These are phyloP conservation scores for Cotesia typhae DNA, from an alignment of 1,140 invertebrate species.

Conservation along the genomic window DNA sequence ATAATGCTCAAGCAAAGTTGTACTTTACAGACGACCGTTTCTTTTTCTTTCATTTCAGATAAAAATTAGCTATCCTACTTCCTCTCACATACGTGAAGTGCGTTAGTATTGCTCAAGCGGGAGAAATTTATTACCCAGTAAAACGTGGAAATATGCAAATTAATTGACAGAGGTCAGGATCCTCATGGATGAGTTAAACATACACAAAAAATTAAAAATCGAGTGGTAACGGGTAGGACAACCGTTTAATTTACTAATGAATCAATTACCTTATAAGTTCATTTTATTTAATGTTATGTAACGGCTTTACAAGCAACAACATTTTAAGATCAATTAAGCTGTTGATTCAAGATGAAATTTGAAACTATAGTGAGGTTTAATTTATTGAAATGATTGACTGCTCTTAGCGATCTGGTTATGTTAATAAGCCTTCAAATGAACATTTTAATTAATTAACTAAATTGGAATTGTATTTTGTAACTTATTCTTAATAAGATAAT, in stretches of 20 bases:
- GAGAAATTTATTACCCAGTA: slow-evolving; percentile 60
- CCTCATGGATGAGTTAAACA: slow-evolving; percentile 46
- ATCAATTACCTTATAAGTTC: slow-evolving; percentile 41
- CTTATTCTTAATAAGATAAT: no score
- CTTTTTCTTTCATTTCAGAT: slow-evolving; percentile 34
- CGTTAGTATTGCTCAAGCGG: slow-evolving; percentile 57
- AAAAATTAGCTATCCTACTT: slow-evolving; percentile 25
- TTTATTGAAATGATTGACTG: background rate
- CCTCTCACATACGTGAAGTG: slow-evolving; percentile 33
- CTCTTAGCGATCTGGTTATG: no score
- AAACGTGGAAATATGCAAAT: slow-evolving; percentile 62
- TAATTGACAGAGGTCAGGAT: slow-evolving; percentile 62
- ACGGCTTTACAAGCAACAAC: slow-evolving; percentile 8
- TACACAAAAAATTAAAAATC: slow-evolving; percentile 3
- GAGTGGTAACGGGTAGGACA: slow-evolving; percentile 11
- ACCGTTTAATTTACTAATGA: slow-evolving; percentile 37
- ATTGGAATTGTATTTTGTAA: no score
- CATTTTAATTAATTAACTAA: no score
- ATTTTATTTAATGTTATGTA: slow-evolving; percentile 2
- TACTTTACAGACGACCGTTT: background rate
- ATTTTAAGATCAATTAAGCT: slow-evolving; percentile 37
- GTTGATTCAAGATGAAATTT: slow-evolving; percentile 29
- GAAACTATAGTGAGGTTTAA: background rate
- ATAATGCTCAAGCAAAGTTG: background rate
- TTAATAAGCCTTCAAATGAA: no score